Base-by-base conservation (phyloP, 2,797 vertebrate species). In the Diplodus sargus region DNA sequence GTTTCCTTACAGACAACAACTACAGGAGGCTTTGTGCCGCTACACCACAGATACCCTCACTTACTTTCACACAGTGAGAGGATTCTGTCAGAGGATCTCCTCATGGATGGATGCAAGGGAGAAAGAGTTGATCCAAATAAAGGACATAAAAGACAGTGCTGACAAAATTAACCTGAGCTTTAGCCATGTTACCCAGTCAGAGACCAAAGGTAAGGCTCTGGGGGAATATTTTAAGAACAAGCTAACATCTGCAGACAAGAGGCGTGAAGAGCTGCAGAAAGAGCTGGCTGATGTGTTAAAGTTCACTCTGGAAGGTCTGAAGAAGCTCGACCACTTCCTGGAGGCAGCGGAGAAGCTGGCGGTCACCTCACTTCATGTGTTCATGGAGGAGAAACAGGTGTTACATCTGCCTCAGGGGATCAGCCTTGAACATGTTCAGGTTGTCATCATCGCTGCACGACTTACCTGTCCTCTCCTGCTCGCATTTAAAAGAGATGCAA, bases 261-360 rank as follows among this genome's bases (percentile, higher is more conserved):
- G 30, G 42, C 70, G 14, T 3, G 78, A 11, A n/a, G 68, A 80
- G 67, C 87, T 95, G 80, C 71, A 88, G 87, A 65, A 90, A 34
- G 84, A 95, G 86, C 93, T 96, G 51, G 66, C 13, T 0, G n/a
- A 22, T 2, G 82, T 93, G 60, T 45, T 95, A 51, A 75, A 87
- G 47, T 64, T 76, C 62, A 91, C 90, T 53, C 51, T 92, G 73
- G 53, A 25, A 5, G 92, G 93, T 2, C 79, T 96, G 86, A 76
- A 90, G 86, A 57, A 87, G 62, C 91, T 95, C 2, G 3, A 84
- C 14, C 2, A 14, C 71, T 94, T 95, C 70, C 82, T 94, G 90
- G 91, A 93, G 34, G 91, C 91, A 16, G 68, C 94, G 80, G 94
- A 95, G 89, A 94, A 84, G 60, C 91, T 95, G 70, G 88, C 92